Conservation (phyloP, 1,140 invertebrate species). For the Aricia agestis region DNA sequence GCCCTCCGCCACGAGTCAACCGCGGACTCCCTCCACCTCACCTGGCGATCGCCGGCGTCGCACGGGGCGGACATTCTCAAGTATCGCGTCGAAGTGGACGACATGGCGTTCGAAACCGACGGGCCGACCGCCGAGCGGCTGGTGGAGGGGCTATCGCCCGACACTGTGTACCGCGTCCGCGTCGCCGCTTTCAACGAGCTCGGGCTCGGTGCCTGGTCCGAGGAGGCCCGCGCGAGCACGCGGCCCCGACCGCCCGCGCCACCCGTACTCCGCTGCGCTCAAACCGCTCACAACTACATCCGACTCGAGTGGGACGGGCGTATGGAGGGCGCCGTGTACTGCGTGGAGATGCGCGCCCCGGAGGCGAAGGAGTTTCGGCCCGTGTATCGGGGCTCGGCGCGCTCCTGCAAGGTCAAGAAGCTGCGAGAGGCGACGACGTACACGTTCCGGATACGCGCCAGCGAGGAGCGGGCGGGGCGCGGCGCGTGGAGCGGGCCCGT, state of each 20-base stretch:
- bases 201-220: conserved; percentile 87
- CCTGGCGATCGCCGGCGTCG: conserved; percentile 83
- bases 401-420: conserved; percentile 87
- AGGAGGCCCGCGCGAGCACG: conserved; percentile 82
- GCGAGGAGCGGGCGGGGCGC: conserved; percentile 86
- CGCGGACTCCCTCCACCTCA: conserved; percentile 80
- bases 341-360: conserved; percentile 85
- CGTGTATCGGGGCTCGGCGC: conserved; percentile 86
- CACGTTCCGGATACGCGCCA: conserved; percentile 88
- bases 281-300: conserved; percentile 85
- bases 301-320: conserved; percentile 90
- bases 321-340: conserved; percentile 85
- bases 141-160: conserved; percentile 74
- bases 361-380: conserved; percentile 82
- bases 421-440: conserved; percentile 87
- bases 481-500: conserved; percentile 85
- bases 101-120: conserved; percentile 78
- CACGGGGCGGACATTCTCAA: conserved; percentile 85
- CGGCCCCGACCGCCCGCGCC: conserved; percentile 85
- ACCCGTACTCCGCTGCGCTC: conserved; percentile 84
- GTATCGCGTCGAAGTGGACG: conserved; percentile 86
- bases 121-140: conserved; percentile 74
- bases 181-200: conserved; percentile 89
- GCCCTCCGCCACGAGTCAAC: conserved; percentile 79
- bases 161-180: conserved; percentile 82